Conservation (phyloP, 2,888 invertebrate species). For the Chalcosyrphus nemorum region DNA sequence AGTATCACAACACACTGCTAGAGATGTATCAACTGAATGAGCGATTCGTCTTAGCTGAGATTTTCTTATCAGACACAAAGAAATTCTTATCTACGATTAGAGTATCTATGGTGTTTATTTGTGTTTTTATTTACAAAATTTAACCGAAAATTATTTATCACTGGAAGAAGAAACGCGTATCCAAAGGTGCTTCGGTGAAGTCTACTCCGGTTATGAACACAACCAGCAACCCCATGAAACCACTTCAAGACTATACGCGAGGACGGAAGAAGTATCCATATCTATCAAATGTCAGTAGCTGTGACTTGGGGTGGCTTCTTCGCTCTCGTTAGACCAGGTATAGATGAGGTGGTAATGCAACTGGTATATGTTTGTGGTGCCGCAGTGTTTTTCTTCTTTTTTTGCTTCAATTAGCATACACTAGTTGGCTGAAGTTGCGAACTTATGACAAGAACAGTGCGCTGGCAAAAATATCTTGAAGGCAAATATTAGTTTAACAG, state of each 20-base stretch:
- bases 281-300: conserved; percentile 55
- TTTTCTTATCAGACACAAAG: conserved; percentile 29
- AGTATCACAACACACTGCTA: conserved; percentile 10
- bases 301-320: conserved; percentile 42
- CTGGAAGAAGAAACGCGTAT: conserved; percentile 19
- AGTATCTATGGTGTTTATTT: neutral
- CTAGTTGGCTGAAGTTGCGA: conserved; percentile 1
- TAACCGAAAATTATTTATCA: conserved; percentile 20
- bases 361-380: conserved; percentile 4
- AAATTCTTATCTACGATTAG: conserved; percentile 28
- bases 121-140: conserved; percentile 25
- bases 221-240: conserved; percentile 28
- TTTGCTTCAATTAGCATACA: conserved; percentile 36
- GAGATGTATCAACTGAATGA: conserved; percentile 5
- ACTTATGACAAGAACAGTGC: too few species aligned
- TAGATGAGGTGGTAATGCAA: conserved; percentile 28
- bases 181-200: conserved; percentile 16
- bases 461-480: too few species aligned
- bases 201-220: conserved; percentile 47
- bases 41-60: neutral
- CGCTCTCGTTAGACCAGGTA: conserved; percentile 34
- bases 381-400: neutral
- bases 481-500: too few species aligned
- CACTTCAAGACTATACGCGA: conserved; percentile 17
- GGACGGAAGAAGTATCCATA: conserved; percentile 53